Evolutionary conservation across 2,113 vertebrate genomes (phyloP).

Genomic region (Oryctolagus cuniculus): mOryCun1.1 NC_091447.1:37422001-37422500

Average conservation of each 20-base stretch:
- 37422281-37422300: no score
- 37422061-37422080: background rate
- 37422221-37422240: background rate
- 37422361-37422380: no score
- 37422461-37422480: no score
- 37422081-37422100: background rate
- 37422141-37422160: background rate
- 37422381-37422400: no score
- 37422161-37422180: background rate
- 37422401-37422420: no score
- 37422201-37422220: background rate
- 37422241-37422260: constrained; percentile 4
- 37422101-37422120: background rate
- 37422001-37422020: background rate
- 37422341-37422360: no score
- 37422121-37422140: background rate
- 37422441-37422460: no score
- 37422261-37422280: background rate
- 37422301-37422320: no score
- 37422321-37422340: no score
- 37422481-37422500: no score
- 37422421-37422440: no score
- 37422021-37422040: background rate
- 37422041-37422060: background rate
- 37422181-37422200: background rate